These are phyloP conservation scores for Medauroidea extradentata DNA, from an alignment of 1,140 invertebrate genomes.

Conservation along the genomic window DNA sequence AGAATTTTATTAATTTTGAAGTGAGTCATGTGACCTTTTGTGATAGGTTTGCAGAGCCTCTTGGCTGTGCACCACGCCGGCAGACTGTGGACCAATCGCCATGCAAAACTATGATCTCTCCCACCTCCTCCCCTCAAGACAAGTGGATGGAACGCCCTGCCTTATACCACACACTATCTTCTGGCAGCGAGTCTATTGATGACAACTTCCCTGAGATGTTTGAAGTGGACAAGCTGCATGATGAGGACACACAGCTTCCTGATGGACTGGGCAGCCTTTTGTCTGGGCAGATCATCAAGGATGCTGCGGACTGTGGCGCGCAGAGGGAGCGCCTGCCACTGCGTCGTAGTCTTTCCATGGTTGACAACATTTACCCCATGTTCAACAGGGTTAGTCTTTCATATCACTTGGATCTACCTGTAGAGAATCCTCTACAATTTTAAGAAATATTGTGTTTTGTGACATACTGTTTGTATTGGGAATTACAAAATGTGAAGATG, in stretches of 20 bases:
- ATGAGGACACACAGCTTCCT: constrained; percentile 33
- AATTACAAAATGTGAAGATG: too few species aligned
- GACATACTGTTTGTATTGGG: too few species aligned
- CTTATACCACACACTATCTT: constrained; percentile 41
- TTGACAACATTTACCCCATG: constrained; percentile 21
- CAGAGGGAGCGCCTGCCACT: constrained; percentile 17
- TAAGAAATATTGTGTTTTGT: too few species aligned
- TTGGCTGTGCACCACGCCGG: constrained; percentile 45
- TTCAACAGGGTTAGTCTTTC: constrained; percentile 13
- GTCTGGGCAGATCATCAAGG: constrained; percentile 20
- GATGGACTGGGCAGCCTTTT: constrained; percentile 28
- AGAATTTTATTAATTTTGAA: too few species aligned
- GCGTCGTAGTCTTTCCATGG: constrained; percentile 33
- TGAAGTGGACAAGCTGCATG: constrained; percentile 48
- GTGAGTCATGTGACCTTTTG: constrained; percentile 2
- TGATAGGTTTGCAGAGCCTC: constrained; percentile 49
- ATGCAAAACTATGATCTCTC: constrained; percentile 34
- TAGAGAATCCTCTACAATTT: too few species aligned
- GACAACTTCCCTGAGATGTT: constrained; percentile 66
- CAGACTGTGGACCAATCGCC: constrained; percentile 41
- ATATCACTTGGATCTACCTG: too few species aligned
- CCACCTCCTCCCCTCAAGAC: constrained; percentile 18
- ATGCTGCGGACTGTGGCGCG: constrained; percentile 11
- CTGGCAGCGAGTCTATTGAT: constrained; percentile 55
- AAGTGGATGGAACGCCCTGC: neutral